Evolutionary conservation across 2,888 invertebrate species (phyloP).

Genomic region (Sarcophaga caerulescens): DNA sequence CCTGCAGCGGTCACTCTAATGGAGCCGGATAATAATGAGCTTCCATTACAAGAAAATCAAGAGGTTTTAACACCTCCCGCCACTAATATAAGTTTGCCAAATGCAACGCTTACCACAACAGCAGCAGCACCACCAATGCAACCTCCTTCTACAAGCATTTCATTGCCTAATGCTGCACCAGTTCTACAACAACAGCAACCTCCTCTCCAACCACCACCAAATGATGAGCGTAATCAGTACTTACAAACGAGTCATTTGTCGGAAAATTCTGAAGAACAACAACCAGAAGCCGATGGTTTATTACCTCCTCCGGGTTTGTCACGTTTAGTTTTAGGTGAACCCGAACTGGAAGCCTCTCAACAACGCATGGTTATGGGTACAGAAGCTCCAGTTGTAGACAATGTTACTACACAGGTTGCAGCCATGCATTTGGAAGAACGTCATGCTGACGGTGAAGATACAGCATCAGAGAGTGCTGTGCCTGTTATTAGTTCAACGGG

Average conservation of each 20-base stretch:
- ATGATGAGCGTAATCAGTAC: slow-evolving; percentile 88
- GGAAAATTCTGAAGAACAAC: slow-evolving; percentile 79
- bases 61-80: slow-evolving; percentile 82
- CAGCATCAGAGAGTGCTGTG: slow-evolving; percentile 73
- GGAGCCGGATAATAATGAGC: slow-evolving; percentile 85
- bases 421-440: slow-evolving; percentile 80
- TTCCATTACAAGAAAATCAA: slow-evolving; percentile 80
- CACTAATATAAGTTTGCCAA: slow-evolving; percentile 42
- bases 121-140: background rate
- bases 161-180: slow-evolving; percentile 38
- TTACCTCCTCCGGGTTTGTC: slow-evolving; percentile 85
- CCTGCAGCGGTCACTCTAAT: slow-evolving; percentile 80
- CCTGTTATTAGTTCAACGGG: slow-evolving; percentile 23
- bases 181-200: slow-evolving; percentile 62
- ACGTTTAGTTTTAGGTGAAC: slow-evolving; percentile 86
- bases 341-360: slow-evolving; percentile 82
- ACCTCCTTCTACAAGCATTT: slow-evolving; percentile 30
- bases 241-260: slow-evolving; percentile 89
- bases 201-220: slow-evolving; percentile 82
- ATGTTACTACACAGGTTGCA: slow-evolving; percentile 83
- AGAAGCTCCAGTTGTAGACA: slow-evolving; percentile 83
- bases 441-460: slow-evolving; percentile 81
- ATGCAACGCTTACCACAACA: background rate
- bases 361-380: slow-evolving; percentile 76
- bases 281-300: slow-evolving; percentile 81